These are phyloP conservation scores for Euwallacea similis DNA, from an alignment of 1,140 invertebrate genomes.

Conservation along the genomic window DNA sequence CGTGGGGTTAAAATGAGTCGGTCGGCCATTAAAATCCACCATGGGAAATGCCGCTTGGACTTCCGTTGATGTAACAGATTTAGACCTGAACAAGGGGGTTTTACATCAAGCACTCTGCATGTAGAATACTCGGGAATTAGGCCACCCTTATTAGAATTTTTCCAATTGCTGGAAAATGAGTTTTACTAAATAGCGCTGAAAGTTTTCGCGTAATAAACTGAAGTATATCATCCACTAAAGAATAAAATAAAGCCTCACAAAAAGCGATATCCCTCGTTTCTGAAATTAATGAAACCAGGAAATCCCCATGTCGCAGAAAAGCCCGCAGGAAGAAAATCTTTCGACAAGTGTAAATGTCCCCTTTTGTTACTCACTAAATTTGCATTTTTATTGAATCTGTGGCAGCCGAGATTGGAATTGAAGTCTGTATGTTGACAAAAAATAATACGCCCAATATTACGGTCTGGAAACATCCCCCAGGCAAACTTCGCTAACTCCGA, in stretches of 20 bases:
- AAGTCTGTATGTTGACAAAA: conserved; percentile 51
- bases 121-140: too few species aligned
- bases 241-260: neutral
- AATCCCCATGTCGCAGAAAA: conserved; percentile 34
- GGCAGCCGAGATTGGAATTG: conserved; percentile 51
- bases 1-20: conserved; percentile 23
- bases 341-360: conserved; percentile 52
- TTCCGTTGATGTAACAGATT: conserved; percentile 12
- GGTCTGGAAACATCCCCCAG: conserved; percentile 27
- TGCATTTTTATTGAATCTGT: conserved; percentile 54
- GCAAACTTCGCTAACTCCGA: conserved; percentile 28
- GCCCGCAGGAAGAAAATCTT: conserved; percentile 42
- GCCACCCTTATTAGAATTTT: too few species aligned
- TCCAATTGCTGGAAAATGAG: too few species aligned
- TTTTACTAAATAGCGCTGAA: too few species aligned
- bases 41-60: conserved; percentile 17
- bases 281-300: conserved; percentile 53
- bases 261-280: conserved; percentile 44
- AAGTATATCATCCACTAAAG: too few species aligned
- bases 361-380: conserved; percentile 51
- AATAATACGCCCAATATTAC: conserved; percentile 51
- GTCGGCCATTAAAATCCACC: conserved; percentile 12
- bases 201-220: too few species aligned
- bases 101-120: neutral
- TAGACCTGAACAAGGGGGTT: conserved; percentile 4